Percentiles rank a stretch among this genome's conserved stretches.
These are phyloP conservation scores for Campylomormyrus tamandua DNA, from an alignment of 2,113 vertebrate species.

Conservation along the genomic window DNA sequence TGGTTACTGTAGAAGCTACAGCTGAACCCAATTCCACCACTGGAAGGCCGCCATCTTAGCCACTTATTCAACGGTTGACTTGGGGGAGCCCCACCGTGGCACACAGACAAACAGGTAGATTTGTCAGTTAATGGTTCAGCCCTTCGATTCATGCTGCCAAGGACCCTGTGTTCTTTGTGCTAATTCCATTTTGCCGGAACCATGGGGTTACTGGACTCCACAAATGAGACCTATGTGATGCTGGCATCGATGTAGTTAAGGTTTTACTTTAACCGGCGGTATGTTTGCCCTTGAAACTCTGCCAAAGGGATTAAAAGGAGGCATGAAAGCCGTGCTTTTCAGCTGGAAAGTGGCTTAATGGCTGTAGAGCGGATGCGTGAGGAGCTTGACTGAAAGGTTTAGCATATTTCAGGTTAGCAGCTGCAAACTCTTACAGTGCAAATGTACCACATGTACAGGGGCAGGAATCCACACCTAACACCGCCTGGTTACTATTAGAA, in stretches of 20 bases:
- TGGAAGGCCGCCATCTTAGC: background rate
- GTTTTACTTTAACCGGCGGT: conserved; percentile 1
- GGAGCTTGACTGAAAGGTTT: background rate
- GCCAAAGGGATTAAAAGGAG: conserved; percentile 9
- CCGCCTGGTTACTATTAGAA: background rate
- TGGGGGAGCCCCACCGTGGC: background rate
- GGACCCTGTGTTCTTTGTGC: background rate
- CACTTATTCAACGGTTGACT: background rate
- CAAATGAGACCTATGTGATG: background rate
- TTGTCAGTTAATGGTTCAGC: background rate
- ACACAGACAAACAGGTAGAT: background rate
- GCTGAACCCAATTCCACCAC: background rate
- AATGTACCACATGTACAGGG: background rate
- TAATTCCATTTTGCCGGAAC: background rate
- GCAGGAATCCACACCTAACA: background rate
- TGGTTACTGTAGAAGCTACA: background rate
- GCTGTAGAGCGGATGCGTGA: background rate
- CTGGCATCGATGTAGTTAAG: background rate
- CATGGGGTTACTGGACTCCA: background rate
- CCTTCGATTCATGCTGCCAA: background rate
- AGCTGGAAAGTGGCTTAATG: conserved; percentile 19
- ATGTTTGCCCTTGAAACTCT: background rate
- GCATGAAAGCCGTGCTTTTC: conserved; percentile 8
- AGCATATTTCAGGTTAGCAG: conserved; percentile 3
- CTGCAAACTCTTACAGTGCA: background rate